A percentile compares a stretch with the other conserved stretches of the same genome.
Conservation (phyloP, 1,140 invertebrate species). For the Platyscapa corneri region DNA sequence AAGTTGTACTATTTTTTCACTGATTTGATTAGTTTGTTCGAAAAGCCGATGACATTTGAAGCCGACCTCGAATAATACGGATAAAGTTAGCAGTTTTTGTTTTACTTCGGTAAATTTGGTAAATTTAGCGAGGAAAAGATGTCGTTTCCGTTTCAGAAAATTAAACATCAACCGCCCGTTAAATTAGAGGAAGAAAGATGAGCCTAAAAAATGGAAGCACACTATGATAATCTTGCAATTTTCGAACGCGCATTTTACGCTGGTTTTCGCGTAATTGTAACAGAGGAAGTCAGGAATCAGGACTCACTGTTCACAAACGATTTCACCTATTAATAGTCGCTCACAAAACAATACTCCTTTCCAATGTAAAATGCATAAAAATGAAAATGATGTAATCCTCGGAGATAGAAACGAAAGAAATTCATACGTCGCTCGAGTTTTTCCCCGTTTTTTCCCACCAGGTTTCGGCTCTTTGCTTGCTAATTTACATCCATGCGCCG, state of each 20-base stretch:
- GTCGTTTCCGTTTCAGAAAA: no score
- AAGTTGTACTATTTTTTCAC: no score
- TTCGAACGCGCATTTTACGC: not conserved
- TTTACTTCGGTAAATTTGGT: no score
- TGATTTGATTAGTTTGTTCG: no score
- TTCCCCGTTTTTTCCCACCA: not conserved
- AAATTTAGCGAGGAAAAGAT: no score
- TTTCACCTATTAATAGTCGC: not conserved
- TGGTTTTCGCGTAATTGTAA: not conserved
- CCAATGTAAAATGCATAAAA: not conserved
- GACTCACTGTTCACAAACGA: not conserved
- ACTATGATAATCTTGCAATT: not conserved
- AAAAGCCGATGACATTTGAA: no score
- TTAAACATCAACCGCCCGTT: no score
- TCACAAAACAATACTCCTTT: not conserved
- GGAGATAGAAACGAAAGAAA: not conserved
- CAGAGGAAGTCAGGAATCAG: not conserved
- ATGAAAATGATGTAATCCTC: not conserved
- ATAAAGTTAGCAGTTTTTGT: no score
- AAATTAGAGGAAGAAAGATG: no score
- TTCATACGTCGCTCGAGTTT: not conserved
- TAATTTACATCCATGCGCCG: not conserved
- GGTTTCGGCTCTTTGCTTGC: not conserved
- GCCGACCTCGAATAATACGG: no score
- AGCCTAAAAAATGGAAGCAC: no score